Evolutionary conservation across 1,140 invertebrate genomes (phyloP), one percentile per base, ranked within the genome.

Genomic region (Caerostris extrusa): DNA sequence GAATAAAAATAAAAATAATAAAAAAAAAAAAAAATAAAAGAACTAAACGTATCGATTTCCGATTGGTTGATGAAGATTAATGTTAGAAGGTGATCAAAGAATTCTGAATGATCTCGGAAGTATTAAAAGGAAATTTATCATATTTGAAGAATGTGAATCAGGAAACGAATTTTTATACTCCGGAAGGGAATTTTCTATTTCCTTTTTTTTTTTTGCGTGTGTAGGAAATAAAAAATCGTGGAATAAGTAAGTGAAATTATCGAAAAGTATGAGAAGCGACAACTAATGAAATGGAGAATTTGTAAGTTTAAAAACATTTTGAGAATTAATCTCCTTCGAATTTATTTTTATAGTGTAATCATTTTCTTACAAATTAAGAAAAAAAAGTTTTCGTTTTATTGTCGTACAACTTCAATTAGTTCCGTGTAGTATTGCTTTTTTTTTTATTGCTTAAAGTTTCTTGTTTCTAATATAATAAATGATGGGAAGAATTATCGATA

Each of bases 51-150:
- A 77, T 77, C 69, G 69, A 77, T 77, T 77, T 77, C 69, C 69
- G 7, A 77, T 77, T 8, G 34, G 69, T 77, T 77, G 69, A 77
- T 77, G 69, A 77, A 77, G 69, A 77, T 77, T 77, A 77, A 77
- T 77, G 69, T 77, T 77, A 34, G 69, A 77, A 77, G 69, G 69
- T 53, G 69, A 77, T 77, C 69, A 77, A 77, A 77, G 69, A 77
- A 77, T 77, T 77, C 69, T 77, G 69, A 77, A 77, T 77, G 69
- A 77, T 77, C n/a, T n/a, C 7, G 50, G 69, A 50, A 77, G 69
- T 77, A 77, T 77, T 77, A 77, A 77, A 77, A 77, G 69, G 69
- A 77, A 77, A 77, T 77, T 77, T 77, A 77, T 77, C 69, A 77
- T 77, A 77, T 77, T 77, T 77, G 69, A 77, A 77, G 69, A 77